These are phyloP conservation scores for Darevskia mixta DNA, from an alignment of 2,797 vertebrate genomes.

Conservation along the genomic window DNA sequence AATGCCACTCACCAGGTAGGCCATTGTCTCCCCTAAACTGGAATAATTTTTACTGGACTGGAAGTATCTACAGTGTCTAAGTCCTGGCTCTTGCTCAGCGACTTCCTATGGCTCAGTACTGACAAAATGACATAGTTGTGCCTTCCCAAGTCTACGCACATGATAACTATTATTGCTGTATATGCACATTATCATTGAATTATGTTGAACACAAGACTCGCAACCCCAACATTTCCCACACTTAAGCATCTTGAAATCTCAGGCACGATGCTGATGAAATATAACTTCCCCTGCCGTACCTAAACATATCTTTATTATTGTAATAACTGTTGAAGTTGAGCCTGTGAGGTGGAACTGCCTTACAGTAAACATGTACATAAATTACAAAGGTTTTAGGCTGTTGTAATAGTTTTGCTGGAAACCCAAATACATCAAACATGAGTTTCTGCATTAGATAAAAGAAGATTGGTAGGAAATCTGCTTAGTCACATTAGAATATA, in stretches of 20 bases:
- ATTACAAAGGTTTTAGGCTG: slow-evolving; percentile 8
- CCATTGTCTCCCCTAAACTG: not conserved
- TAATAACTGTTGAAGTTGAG: not conserved
- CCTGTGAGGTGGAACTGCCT: not conserved
- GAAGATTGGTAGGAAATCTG: not conserved
- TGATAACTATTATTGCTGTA: not conserved
- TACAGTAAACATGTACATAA: not conserved
- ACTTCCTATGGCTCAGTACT: not conserved
- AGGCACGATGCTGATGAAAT: not conserved
- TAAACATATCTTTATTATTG: not conserved
- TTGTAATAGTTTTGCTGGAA: not conserved
- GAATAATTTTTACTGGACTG: too few species aligned
- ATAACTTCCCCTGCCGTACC: not conserved
- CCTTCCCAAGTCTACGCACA: not conserved
- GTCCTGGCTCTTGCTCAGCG: not conserved
- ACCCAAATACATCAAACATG: not conserved
- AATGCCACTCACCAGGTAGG: not conserved
- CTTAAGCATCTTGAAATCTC: slow-evolving; percentile 4
- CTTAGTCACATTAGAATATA: not conserved
- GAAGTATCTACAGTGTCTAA: not conserved
- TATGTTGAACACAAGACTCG: not conserved
- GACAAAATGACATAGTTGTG: not conserved
- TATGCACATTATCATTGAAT: not conserved
- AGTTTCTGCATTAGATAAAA: not conserved
- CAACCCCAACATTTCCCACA: not conserved